Conservation (phyloP, 2,113 vertebrate genomes). For the Phylloscopus trochiloides region DNA sequence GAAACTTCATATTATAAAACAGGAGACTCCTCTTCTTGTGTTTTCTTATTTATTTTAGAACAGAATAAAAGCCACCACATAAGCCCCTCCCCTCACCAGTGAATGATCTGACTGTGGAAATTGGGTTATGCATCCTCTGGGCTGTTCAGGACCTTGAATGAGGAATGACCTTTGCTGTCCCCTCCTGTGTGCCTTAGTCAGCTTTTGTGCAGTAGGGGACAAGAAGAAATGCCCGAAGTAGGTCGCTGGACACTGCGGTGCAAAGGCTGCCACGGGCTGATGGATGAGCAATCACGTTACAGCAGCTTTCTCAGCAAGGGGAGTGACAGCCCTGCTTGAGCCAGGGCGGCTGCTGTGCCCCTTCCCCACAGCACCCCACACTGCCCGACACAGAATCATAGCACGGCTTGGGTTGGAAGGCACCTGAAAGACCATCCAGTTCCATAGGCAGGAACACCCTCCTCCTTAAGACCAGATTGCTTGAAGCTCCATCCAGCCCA, state of each 20-base stretch:
- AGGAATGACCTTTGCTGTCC: neutral
- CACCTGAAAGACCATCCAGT: too few species aligned
- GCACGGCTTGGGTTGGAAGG: neutral
- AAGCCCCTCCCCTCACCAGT: neutral
- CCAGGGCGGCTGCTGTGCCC: rapidly evolving
- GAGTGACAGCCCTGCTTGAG: neutral
- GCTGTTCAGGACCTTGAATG: neutral
- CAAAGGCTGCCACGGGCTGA: neutral
- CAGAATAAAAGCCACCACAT: neutral
- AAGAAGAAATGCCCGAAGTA: neutral
- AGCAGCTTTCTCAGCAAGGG: rapidly evolving
- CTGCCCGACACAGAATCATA: rapidly evolving
- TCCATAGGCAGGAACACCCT: neutral
- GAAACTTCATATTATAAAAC: neutral
- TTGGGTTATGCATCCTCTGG: neutral
- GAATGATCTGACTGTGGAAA: neutral
- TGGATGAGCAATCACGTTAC: rapidly evolving
- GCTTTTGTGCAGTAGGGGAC: neutral
- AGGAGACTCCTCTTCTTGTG: neutral
- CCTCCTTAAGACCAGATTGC: neutral
- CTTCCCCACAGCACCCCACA: rapidly evolving
- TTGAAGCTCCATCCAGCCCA: neutral
- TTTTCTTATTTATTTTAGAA: neutral
- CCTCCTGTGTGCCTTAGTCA: neutral
- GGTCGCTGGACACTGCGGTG: neutral